phyloP scores from a whole-genome alignment of 2,797 vertebrate species.

The Atherinosoma microstoma region DNA sequence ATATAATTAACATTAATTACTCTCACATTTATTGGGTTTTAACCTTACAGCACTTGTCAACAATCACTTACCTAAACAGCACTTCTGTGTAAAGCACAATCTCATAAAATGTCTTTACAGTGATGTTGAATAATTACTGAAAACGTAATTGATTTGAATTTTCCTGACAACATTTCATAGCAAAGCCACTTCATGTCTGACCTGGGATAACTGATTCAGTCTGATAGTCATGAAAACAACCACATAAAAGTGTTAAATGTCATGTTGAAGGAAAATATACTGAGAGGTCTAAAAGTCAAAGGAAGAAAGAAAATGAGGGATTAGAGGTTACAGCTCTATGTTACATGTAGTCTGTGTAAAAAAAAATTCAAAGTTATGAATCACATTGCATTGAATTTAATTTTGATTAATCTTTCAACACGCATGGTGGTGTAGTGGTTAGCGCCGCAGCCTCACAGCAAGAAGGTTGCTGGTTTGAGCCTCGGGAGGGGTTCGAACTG shows the following conservation, averaged over 20 bases:
- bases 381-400: too few species aligned
- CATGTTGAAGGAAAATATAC: background rate
- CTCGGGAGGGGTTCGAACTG: too few species aligned
- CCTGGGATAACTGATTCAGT: constrained; percentile 4
- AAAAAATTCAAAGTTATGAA: too few species aligned
- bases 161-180: background rate
- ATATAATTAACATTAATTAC: constrained; percentile 10
- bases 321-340: background rate
- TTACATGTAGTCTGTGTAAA: too few species aligned
- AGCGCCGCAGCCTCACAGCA: too few species aligned
- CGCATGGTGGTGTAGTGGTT: too few species aligned
- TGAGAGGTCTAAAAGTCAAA: background rate
- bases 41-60: background rate
- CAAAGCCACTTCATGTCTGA: background rate
- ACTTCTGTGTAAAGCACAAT: constrained; percentile 3
- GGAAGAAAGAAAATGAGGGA: background rate
- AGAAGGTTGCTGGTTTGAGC: too few species aligned
- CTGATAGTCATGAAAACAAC: background rate
- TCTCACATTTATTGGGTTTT: background rate
- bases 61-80: constrained; percentile 1
- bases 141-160: background rate
- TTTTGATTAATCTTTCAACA: too few species aligned
- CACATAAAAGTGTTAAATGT: background rate
- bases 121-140: background rate
- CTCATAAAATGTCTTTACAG: background rate